Percentiles rank a stretch among this genome's conserved stretches.
Evolutionary conservation across 1,140 invertebrate species (phyloP).

Genomic region (Triops longicaudatus): DNA sequence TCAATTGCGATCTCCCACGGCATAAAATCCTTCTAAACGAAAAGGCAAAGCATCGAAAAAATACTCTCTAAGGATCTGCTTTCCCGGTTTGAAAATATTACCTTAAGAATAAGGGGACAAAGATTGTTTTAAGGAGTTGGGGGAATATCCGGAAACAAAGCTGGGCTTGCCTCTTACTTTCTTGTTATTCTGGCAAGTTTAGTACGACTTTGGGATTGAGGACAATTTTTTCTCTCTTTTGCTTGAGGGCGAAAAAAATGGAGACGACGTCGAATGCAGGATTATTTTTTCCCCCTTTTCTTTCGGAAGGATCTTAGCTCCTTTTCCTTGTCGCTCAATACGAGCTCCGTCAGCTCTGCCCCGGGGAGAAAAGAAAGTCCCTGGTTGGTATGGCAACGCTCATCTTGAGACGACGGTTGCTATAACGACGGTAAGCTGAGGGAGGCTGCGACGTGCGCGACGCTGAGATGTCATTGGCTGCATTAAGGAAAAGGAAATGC

Average conservation of each 20-base stretch:
- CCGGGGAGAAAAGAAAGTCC: background rate
- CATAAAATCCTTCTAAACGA: too few species aligned
- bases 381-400: slow-evolving; percentile 14
- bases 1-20: too few species aligned
- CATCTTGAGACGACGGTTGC: slow-evolving; percentile 14
- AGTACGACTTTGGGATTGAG: background rate
- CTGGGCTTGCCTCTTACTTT: background rate
- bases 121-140: too few species aligned
- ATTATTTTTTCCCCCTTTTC: background rate
- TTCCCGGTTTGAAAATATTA: too few species aligned
- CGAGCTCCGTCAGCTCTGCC: slow-evolving; percentile 9
- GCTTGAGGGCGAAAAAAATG: background rate
- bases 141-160: background rate
- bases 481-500: background rate
- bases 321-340: background rate
- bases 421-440: background rate
- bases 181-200: background rate
- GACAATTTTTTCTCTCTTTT: background rate
- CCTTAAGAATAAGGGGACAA: too few species aligned
- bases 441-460: slow-evolving; percentile 9
- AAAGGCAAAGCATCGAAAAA: too few species aligned
- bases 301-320: background rate
- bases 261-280: background rate
- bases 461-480: slow-evolving; percentile 1
- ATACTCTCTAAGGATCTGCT: too few species aligned